Percentiles rank a stretch among this genome's conserved stretches.
Evolutionary conservation across 2,113 vertebrate genomes (phyloP).

Genomic region (Sinocyclocheilus rhinocerous): DNA sequence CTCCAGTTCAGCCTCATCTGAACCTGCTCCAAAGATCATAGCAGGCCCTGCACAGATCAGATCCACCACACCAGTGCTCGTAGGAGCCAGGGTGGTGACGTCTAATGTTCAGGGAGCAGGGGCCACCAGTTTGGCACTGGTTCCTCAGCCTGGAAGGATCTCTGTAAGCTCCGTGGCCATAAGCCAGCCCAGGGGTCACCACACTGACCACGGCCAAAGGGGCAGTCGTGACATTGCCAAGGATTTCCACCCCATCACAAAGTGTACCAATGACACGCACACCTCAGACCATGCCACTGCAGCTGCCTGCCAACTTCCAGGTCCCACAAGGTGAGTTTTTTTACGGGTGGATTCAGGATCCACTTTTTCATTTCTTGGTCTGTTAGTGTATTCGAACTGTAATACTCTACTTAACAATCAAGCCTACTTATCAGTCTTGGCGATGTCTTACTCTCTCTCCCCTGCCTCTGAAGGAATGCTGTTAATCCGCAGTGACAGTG

Average conservation of each 20-base stretch:
- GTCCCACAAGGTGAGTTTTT: conserved; percentile 83
- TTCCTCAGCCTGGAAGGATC: conserved; percentile 18
- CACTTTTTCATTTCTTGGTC: neutral
- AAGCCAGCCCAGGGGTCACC: conserved; percentile 63
- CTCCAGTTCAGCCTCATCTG: conserved; percentile 19
- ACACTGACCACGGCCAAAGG: conserved; percentile 60
- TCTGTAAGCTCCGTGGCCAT: conserved; percentile 68
- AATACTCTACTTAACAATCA: neutral
- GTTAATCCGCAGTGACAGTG: conserved; percentile 88
- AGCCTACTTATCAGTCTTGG: neutral
- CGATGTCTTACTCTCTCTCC: conserved; percentile 75
- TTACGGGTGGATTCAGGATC: neutral
- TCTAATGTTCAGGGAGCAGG: conserved; percentile 20
- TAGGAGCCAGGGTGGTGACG: conserved; percentile 36
- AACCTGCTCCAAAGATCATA: conserved; percentile 38
- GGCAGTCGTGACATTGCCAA: conserved; percentile 65
- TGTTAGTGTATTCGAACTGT: neutral
- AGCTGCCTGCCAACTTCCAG: conserved; percentile 84
- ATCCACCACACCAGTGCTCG: conserved; percentile 33
- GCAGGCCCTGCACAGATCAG: conserved; percentile 24
- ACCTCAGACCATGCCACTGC: conserved; percentile 70
- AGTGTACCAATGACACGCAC: conserved; percentile 65
- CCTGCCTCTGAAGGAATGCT: conserved; percentile 87
- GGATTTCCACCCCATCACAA: conserved; percentile 66
- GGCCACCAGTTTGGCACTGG: conserved; percentile 2